phyloP scores from a whole-genome alignment of 1,140 invertebrate species.

The Nymphalis io region DNA sequence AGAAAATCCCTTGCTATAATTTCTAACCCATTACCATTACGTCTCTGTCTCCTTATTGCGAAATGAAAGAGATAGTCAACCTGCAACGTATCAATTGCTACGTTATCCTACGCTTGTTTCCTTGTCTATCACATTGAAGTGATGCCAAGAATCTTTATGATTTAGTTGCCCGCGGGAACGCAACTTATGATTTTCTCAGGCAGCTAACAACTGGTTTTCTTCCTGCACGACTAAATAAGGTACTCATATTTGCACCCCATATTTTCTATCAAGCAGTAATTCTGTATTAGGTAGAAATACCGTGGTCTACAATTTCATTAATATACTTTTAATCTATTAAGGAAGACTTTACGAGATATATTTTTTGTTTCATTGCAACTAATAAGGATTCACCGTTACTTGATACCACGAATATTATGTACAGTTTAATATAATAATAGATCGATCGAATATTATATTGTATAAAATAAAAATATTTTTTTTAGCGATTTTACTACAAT shows the following conservation, averaged over 20 bases:
- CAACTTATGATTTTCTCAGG: slow-evolving; percentile 69
- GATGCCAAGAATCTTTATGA: slow-evolving; percentile 53
- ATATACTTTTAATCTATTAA: slow-evolving; percentile 15
- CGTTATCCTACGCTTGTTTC: slow-evolving; percentile 17
- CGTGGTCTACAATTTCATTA: slow-evolving; percentile 12
- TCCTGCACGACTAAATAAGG: slow-evolving; percentile 70
- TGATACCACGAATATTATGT: neutral
- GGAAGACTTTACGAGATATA: neutral
- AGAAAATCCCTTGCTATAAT: slow-evolving; percentile 9
- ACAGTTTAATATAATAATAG: neutral
- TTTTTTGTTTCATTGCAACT: slow-evolving; percentile 13
- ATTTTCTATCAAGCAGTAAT: slow-evolving; percentile 26
- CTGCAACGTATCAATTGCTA: slow-evolving; percentile 1
- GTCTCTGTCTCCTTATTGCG: slow-evolving; percentile 35
- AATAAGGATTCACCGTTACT: slow-evolving; percentile 26
- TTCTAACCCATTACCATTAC: slow-evolving; percentile 14
- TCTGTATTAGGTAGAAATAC: slow-evolving; percentile 31
- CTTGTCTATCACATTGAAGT: slow-evolving; percentile 26
- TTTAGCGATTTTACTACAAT: no score
- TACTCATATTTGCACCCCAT: slow-evolving; percentile 61
- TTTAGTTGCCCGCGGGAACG: slow-evolving; percentile 55
- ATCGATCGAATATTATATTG: neutral
- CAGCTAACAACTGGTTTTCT: slow-evolving; percentile 65
- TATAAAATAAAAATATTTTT: no score
- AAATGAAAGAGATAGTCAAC: slow-evolving; percentile 3